Conservation (phyloP, 2,888 invertebrate species). For the Rhagophthalmus giganteus region DNA sequence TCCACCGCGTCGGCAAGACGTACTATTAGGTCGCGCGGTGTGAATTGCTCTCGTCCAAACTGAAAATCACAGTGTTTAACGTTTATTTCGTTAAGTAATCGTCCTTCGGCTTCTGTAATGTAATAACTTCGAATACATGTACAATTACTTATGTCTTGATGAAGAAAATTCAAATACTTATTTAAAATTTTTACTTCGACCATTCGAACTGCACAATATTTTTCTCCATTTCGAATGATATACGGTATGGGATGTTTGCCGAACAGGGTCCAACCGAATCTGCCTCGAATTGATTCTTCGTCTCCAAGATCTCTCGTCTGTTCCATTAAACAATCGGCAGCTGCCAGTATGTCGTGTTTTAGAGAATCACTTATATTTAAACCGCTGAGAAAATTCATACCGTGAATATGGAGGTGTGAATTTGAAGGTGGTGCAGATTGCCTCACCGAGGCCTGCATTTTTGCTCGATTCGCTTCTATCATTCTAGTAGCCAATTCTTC, state of each 20-base stretch:
- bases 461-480: slow-evolving; percentile 79
- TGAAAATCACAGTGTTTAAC: slow-evolving; percentile 87
- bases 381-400: slow-evolving; percentile 35
- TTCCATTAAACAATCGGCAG: slow-evolving; percentile 22
- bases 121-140: slow-evolving; percentile 91
- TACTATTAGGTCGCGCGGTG: slow-evolving; percentile 87
- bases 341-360: slow-evolving; percentile 43
- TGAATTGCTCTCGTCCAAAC: slow-evolving; percentile 86
- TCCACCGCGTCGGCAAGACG: slow-evolving; percentile 84
- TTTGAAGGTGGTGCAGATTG: slow-evolving; percentile 33
- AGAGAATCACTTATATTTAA: slow-evolving; percentile 36
- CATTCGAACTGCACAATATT: slow-evolving; percentile 92
- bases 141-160: slow-evolving; percentile 88
- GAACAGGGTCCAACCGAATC: slow-evolving; percentile 90
- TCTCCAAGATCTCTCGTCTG: slow-evolving; percentile 54
- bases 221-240: slow-evolving; percentile 79
- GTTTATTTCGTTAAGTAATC: slow-evolving; percentile 90
- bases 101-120: slow-evolving; percentile 87
- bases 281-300: slow-evolving; percentile 76
- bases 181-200: slow-evolving; percentile 88
- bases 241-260: slow-evolving; percentile 87
- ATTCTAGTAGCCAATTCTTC: slow-evolving; percentile 84
- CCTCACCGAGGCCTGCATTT: slow-evolving; percentile 55
- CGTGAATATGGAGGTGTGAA: slow-evolving; percentile 26
- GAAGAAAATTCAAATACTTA: slow-evolving; percentile 85